Conservation (phyloP, 1,140 invertebrate genomes). For the Ephestia elutella region DNA sequence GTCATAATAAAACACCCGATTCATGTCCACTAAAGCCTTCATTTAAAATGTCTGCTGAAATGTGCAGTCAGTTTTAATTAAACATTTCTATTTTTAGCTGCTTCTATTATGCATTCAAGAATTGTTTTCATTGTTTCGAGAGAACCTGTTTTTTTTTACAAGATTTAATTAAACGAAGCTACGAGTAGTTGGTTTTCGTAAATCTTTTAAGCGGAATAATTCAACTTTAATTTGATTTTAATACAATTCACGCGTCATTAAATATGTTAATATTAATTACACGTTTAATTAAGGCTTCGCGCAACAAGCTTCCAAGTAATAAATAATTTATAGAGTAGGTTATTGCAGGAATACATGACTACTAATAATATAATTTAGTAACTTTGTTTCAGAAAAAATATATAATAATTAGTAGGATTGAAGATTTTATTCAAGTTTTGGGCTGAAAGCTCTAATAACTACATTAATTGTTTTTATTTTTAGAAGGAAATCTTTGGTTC, state of each 20-base stretch:
- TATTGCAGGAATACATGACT: neutral
- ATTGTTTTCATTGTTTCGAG: neutral
- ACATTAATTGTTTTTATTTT: no score
- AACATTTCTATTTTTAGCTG: conserved; percentile 13
- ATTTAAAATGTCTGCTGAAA: conserved; percentile 29
- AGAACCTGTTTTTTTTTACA: neutral
- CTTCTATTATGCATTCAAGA: conserved; percentile 3
- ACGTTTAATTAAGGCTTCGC: no score
- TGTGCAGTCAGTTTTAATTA: conserved; percentile 25
- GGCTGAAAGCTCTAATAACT: no score
- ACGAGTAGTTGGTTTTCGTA: conserved; percentile 1
- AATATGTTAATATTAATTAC: no score
- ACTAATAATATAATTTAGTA: no score
- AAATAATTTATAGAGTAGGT: no score
- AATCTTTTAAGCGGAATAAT: neutral
- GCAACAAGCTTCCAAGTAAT: no score
- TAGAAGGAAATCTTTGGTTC: no score
- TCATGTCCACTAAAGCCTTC: conserved; percentile 26
- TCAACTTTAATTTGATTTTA: neutral
- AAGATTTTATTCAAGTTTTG: no score
- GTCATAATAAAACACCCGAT: conserved; percentile 38
- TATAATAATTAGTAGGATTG: no score
- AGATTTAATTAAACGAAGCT: conserved; percentile 12
- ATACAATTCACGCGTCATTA: neutral
- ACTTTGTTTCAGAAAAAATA: no score